phyloP scores from a whole-genome alignment of 2,113 vertebrate species.

The Ptyas mucosa region DNA sequence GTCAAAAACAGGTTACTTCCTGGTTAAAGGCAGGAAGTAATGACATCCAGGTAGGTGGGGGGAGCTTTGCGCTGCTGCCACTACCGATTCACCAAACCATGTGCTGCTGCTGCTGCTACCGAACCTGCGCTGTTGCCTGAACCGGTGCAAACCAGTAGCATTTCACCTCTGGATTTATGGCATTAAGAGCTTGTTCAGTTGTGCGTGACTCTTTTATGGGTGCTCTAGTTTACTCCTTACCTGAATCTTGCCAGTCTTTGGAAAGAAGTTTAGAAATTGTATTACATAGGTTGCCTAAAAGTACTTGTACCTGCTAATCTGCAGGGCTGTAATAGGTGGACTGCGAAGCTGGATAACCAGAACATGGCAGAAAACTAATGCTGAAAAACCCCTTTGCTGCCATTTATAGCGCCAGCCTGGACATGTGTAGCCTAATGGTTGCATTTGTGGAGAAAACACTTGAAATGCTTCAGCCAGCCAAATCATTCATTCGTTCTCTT shows the following conservation, averaged over 20 bases:
- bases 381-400: background rate
- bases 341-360: background rate
- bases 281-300: conserved; percentile 9
- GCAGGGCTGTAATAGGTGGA: background rate
- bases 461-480: conserved; percentile 11
- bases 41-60: too few species aligned
- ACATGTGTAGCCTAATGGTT: background rate
- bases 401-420: background rate
- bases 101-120: too few species aligned
- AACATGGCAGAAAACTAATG: background rate
- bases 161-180: background rate
- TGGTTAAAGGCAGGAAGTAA: too few species aligned
- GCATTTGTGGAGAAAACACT: background rate
- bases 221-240: background rate
- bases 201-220: background rate
- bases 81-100: too few species aligned
- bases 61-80: too few species aligned
- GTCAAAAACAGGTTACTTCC: too few species aligned
- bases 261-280: background rate
- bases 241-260: background rate
- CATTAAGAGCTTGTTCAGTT: background rate
- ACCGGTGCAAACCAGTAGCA: too few species aligned
- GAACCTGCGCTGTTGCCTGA: too few species aligned
- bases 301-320: conserved; percentile 15
- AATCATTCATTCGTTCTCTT: conserved; percentile 36